Base-by-base conservation (phyloP, 2,113 vertebrate species). In the Gymnocephalus cernua region DNA sequence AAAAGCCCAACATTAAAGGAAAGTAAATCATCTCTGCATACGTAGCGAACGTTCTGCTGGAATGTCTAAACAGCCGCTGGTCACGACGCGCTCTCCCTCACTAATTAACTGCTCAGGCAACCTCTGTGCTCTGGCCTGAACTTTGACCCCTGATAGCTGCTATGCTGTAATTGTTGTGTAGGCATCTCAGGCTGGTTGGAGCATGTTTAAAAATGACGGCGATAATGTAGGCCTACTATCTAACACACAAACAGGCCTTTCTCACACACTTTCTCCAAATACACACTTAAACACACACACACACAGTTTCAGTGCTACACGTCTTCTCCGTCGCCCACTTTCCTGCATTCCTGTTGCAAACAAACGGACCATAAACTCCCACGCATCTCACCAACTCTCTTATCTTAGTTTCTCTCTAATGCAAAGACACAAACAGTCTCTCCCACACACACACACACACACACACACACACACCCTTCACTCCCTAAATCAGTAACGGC, bases 81-180 rank as follows among this genome's bases (percentile, higher is more conserved):
- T 51, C 27, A 9, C 5, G 1, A 27, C 69, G 86, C 63, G 13
- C 41, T 4, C 64, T 61, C 48, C 4, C 50, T 66, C 50, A 25
- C 54, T 89, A 71, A 87, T 89, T 88, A 90, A 82, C 79, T 6
- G 16, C 79, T 84, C 62, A 10, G 84, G 50, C 59, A 47, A 72
- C 71, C 87, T 70, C 38, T 0, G 29, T 4, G 68, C 54, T 4
- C 78, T 0, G 47, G 21, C 0, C 1, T n/a, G 66, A 77, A 79
- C 78, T 89, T 38, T 85, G 89, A 89, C 83, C 82, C 27, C 73
- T 72, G 58, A 74, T 59, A 29, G 69, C 72, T 4, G 64, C 14
- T 48, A 1, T 5, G 79, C 87, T 78, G 80, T 83, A 82, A 90
- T 83, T 62, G 82, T 48, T 1, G 0, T 25, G 56, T 80, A 11